These are phyloP conservation scores for Dione juno DNA, from an alignment of 2,888 invertebrate genomes.

Conservation along the genomic window DNA sequence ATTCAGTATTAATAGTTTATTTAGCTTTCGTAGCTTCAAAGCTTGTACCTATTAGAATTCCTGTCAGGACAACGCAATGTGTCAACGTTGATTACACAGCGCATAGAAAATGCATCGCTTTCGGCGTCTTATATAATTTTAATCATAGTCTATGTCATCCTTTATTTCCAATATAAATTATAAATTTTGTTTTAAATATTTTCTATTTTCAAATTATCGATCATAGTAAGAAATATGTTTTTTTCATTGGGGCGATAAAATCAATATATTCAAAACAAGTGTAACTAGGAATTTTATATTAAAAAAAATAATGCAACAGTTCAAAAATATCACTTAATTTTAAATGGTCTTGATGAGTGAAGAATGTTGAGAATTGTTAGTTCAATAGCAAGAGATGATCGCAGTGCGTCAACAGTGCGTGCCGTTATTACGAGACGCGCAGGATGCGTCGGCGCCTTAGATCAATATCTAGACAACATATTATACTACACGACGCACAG, in stretches of 20 bases:
- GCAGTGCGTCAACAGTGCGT: slow-evolving; percentile 33
- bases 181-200: too few relatives aligned
- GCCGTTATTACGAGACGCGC: slow-evolving; percentile 37
- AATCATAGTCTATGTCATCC: neutral
- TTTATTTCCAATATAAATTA: neutral
- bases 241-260: neutral
- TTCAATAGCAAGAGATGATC: slow-evolving; percentile 25
- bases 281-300: too few relatives aligned
- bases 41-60: slow-evolving; percentile 28
- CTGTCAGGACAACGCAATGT: slow-evolving; percentile 20
- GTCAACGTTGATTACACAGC: slow-evolving; percentile 21
- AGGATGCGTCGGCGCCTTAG: slow-evolving; percentile 43
- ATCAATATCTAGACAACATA: slow-evolving; percentile 33
- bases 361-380: slow-evolving; percentile 16
- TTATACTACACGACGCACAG: slow-evolving; percentile 31
- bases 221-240: neutral
- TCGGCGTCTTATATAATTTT: neutral
- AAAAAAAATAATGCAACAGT: neutral
- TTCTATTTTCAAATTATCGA: too few relatives aligned
- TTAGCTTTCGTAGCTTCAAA: neutral
- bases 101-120: slow-evolving; percentile 12
- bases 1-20: neutral
- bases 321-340: slow-evolving; percentile 11
- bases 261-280: neutral
- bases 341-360: slow-evolving; percentile 20